Conservation (phyloP, 2,888 invertebrate genomes). For the Dolichopus griseipennis region DNA sequence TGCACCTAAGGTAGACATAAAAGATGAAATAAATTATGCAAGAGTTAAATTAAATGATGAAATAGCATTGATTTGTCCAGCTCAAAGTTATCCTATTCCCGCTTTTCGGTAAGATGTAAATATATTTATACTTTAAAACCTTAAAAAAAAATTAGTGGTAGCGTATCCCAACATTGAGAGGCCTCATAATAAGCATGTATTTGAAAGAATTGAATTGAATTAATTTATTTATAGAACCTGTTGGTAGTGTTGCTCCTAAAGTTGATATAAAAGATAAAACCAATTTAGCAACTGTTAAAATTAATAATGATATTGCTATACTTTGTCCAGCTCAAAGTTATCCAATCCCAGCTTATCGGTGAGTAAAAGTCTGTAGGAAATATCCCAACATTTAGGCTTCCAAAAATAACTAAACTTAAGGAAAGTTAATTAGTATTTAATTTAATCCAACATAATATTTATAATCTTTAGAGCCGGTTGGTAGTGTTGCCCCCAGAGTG, state of each 20-base stretch:
- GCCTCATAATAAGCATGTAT: slow-evolving; percentile 8
- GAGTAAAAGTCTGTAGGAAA: slow-evolving; percentile 35
- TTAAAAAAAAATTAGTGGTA: not conserved
- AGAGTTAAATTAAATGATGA: slow-evolving; percentile 43
- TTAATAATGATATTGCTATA: slow-evolving; percentile 47
- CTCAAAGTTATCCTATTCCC: slow-evolving; percentile 41
- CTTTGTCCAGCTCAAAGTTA: slow-evolving; percentile 59
- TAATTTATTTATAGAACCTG: slow-evolving; percentile 42
- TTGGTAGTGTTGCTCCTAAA: slow-evolving; percentile 54
- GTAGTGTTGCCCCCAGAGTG: slow-evolving; percentile 59
- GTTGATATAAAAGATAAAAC: slow-evolving; percentile 51
- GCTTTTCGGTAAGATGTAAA: slow-evolving; percentile 24
- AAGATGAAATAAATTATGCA: slow-evolving; percentile 43
- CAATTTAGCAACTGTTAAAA: slow-evolving; percentile 33
- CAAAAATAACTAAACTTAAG: not conserved
- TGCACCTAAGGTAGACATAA: slow-evolving; percentile 49
- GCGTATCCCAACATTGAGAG: not conserved
- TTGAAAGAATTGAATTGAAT: not conserved
- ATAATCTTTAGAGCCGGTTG: slow-evolving; percentile 53
- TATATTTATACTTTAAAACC: not conserved
- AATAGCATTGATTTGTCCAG: slow-evolving; percentile 62
- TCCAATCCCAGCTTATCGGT: slow-evolving; percentile 66
- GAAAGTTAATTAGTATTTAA: not conserved
- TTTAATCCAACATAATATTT: not conserved
- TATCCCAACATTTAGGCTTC: slow-evolving; percentile 12